Conservation (phyloP, 2,888 invertebrate species). For the Nesidiocoris tenuis region DNA sequence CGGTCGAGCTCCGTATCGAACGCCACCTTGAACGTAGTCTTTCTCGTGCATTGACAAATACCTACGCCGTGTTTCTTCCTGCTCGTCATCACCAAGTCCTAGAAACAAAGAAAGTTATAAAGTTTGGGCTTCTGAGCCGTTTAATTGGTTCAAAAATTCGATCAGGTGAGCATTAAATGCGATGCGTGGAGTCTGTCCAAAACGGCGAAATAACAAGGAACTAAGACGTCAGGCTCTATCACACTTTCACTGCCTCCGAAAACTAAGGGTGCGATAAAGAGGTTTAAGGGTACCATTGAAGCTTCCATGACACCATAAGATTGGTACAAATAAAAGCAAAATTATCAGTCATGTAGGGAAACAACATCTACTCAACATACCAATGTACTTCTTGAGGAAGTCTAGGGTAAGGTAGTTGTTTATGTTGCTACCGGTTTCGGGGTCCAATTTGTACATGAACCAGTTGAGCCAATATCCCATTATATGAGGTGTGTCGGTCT, state of each 20-base stretch:
- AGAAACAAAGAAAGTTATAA: neutral
- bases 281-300: no score
- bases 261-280: no score
- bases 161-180: no score
- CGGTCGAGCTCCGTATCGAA: slow-evolving; percentile 13
- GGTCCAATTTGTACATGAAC: slow-evolving; percentile 57
- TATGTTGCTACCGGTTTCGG: slow-evolving; percentile 54
- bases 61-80: slow-evolving; percentile 12
- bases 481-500: slow-evolving; percentile 56
- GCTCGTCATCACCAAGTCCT: slow-evolving; percentile 24
- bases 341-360: neutral
- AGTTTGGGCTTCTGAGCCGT: no score
- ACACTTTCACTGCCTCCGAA: no score
- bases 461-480: slow-evolving; percentile 58
- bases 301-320: no score
- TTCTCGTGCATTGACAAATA: slow-evolving; percentile 18
- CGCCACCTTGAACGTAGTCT: slow-evolving; percentile 24
- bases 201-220: no score
- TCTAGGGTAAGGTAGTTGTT: slow-evolving; percentile 56
- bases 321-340: neutral
- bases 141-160: no score
- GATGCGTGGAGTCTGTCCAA: no score
- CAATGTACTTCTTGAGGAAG: slow-evolving; percentile 55
- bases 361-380: no score
- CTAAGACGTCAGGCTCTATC: no score